Base-by-base conservation (phyloP, 2,113 vertebrate genomes). In the Cryptoleucopteryx plumbea region DNA sequence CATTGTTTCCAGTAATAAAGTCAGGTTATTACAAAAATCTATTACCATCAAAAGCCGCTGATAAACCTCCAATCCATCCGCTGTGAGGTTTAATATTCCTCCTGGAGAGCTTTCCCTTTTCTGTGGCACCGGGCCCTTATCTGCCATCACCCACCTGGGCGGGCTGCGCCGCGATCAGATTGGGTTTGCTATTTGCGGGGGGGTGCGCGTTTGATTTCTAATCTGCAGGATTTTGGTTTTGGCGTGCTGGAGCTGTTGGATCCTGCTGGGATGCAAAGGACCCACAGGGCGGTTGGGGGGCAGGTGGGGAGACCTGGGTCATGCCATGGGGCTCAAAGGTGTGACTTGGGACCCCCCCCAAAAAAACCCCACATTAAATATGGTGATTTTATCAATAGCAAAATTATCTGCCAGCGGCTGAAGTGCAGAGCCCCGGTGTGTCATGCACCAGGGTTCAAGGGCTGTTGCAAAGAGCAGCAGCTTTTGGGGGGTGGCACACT, bases 1-100 rank as follows among this genome's bases (percentile, higher is more conserved):
- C n/a, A 6, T 87, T 84, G 92, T 80, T 72, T 88, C 93, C 89
- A 75, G 93, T 74, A 88, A 94, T 63, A 55, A 92, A 83, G 32
- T 65, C 10, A 2, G 61, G 82, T 82, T 67, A 55, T 88, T 86
- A 55, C 43, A 71, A 40, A 79, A 88, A 93, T 53, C 83, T 93
- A 40, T 94, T 91, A 65, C 74, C 75, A 71, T 70, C 90, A 40
- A 86, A 88, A 93, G 58, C 68, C 0, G 3, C 66, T 22, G 83
- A 62, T 71, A 86, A 91, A 79, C 52, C 87, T 56, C 47, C 62
- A 20, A 43, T 45, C 80, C 90, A 75, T 66, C 38, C 3, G 1
- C 52, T 0, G 2, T 4, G 74, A 78, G 59, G 59, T 61, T 78
- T 90, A 70, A 82, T 70, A 82, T 88, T 92, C 74, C 59, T 71